A percentile compares a stretch with the other conserved stretches of the same genome.
phyloP scores from a whole-genome alignment of 2,113 vertebrate genomes.

The Ictidomys tridecemlineatus region DNA sequence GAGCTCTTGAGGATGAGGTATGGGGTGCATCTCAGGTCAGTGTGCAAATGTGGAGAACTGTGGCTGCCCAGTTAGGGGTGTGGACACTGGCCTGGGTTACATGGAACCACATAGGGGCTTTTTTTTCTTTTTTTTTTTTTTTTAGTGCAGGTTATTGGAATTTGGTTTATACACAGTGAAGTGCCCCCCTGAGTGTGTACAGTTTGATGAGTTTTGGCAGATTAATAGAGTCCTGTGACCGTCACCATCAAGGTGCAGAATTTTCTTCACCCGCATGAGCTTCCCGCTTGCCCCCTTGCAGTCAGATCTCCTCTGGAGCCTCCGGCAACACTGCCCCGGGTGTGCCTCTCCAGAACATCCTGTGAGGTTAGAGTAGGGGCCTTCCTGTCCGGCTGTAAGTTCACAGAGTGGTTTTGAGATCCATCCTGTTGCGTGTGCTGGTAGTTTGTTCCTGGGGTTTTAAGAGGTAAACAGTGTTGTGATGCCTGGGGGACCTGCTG shows the following conservation, averaged over 20 bases:
- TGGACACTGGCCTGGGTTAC: neutral
- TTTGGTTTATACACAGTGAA: neutral
- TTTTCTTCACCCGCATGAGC: neutral
- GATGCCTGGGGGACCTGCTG: neutral
- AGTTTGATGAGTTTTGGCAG: neutral
- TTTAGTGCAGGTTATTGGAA: neutral
- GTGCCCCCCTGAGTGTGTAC: neutral
- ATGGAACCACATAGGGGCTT: neutral
- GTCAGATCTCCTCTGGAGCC: neutral
- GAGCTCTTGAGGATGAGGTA: accelerated
- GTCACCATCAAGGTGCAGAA: neutral
- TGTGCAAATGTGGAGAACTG: neutral
- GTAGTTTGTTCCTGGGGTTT: neutral
- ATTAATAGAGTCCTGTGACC: neutral
- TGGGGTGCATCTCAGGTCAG: too few relatives aligned
- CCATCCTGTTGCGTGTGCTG: accelerated
- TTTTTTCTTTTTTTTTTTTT: neutral
- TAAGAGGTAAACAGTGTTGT: neutral
- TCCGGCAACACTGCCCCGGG: neutral
- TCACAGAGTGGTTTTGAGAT: neutral
- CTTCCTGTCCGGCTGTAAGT: neutral
- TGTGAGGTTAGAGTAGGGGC: too few relatives aligned
- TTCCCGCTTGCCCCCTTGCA: neutral
- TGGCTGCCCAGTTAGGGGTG: neutral
- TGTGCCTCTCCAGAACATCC: neutral